These are phyloP conservation scores for Octodonta nipae DNA, from an alignment of 2,888 invertebrate genomes.

Conservation along the genomic window DNA sequence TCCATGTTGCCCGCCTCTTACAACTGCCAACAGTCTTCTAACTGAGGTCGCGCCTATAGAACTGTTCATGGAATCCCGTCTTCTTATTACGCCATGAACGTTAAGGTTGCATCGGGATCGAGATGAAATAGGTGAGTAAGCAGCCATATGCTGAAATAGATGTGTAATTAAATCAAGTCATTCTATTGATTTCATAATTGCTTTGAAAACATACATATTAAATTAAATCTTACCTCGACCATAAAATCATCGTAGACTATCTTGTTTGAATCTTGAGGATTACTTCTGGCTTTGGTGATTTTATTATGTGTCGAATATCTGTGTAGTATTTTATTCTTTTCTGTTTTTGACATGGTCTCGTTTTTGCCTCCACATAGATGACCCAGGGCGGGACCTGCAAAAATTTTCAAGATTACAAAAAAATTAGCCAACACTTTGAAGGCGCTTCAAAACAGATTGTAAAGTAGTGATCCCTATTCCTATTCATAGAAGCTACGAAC, in stretches of 20 bases:
- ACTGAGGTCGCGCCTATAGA: slow-evolving; percentile 68
- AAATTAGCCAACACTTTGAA: too few relatives aligned
- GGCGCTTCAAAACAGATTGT: too few relatives aligned
- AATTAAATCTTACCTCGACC: slow-evolving; percentile 27
- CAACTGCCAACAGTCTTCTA: slow-evolving; percentile 52
- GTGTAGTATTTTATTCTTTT: slow-evolving; percentile 27
- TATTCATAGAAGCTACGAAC: too few relatives aligned
- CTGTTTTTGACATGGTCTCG: slow-evolving; percentile 21
- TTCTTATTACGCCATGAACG: slow-evolving; percentile 44
- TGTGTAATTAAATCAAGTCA: background rate
- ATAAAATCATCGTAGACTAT: slow-evolving; percentile 29
- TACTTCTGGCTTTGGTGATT: slow-evolving; percentile 27
- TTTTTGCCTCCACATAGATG: slow-evolving; percentile 25
- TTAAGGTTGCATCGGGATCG: slow-evolving; percentile 38
- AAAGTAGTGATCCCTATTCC: too few relatives aligned
- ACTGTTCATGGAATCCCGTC: slow-evolving; percentile 57
- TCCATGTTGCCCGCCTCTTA: slow-evolving; percentile 26
- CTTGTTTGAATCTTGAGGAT: slow-evolving; percentile 26
- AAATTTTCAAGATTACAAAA: too few relatives aligned
- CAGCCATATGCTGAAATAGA: slow-evolving; percentile 33
- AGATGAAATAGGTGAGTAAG: slow-evolving; percentile 48
- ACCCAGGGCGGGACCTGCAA: slow-evolving; percentile 25
- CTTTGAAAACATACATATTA: too few relatives aligned
- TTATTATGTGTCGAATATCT: slow-evolving; percentile 27
- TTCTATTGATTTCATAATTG: too few relatives aligned